Evolutionary conservation across 2,797 vertebrate species (phyloP).

Genomic region (Miichthys miiuy): DNA sequence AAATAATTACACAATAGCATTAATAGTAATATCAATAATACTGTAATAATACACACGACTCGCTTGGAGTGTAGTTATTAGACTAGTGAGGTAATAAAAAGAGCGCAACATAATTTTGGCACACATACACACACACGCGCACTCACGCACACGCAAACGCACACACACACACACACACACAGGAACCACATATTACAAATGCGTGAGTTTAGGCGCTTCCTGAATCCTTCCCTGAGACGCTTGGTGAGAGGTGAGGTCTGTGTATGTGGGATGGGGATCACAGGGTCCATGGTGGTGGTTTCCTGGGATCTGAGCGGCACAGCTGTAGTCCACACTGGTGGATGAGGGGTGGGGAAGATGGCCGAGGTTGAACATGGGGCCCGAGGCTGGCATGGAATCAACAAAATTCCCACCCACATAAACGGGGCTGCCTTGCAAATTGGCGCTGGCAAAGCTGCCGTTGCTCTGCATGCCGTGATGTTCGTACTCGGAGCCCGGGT

Average conservation of each 20-base stretch:
- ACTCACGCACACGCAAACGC: constrained; percentile 13
- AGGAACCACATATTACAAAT: constrained; percentile 91
- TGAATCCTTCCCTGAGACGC: constrained; percentile 99
- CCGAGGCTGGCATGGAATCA: constrained; percentile 99
- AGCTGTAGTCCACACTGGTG: constrained; percentile 99
- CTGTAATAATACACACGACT: constrained; percentile 87
- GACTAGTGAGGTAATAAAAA: constrained; percentile 98
- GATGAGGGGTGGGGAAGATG: constrained; percentile 99
- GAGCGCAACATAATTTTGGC: constrained; percentile 86
- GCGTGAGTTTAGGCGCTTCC: constrained; percentile 99
- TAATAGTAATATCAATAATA: constrained; percentile 90
- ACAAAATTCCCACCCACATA: constrained; percentile 99
- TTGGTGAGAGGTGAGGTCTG: constrained; percentile 99
- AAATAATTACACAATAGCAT: constrained; percentile 90
- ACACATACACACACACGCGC: constrained; percentile 56
- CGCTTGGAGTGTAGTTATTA: constrained; percentile 86
- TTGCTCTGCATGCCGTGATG: constrained; percentile 96
- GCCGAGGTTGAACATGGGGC: constrained; percentile 98
- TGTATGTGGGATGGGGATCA: constrained; percentile 99
- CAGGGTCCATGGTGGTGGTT: constrained; percentile 99
- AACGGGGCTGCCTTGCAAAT: constrained; percentile 98
- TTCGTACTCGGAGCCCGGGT: constrained; percentile 96
- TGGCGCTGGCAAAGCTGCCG: constrained; percentile 93
- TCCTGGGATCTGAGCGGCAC: constrained; percentile 98
- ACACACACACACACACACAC: constrained; percentile 50